Evolutionary conservation across 2,113 vertebrate genomes (phyloP).

Genomic region (Pseudopodoces humilis): DNA sequence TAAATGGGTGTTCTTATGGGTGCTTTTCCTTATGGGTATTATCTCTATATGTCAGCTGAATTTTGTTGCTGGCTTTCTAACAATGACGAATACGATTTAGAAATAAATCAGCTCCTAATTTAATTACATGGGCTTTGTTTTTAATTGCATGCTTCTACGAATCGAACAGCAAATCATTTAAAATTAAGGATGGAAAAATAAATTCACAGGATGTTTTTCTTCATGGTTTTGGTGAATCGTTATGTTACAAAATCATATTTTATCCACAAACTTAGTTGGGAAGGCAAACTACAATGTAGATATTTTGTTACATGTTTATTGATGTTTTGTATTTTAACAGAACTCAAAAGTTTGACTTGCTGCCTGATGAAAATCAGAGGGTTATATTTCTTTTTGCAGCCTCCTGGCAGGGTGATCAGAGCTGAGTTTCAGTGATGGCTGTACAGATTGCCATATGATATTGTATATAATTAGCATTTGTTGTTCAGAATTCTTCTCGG

Average conservation of each 20-base stretch:
- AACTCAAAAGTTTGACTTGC: neutral
- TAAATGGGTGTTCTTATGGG: neutral
- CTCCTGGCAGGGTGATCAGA: constrained; percentile 45
- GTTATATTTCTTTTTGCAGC: neutral
- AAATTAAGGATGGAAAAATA: neutral
- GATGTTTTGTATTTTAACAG: neutral
- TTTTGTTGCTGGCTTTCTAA: neutral
- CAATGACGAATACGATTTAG: neutral
- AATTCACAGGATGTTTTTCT: neutral
- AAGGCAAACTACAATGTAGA: neutral
- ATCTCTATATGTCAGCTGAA: neutral
- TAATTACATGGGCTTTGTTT: neutral
- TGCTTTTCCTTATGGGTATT: neutral
- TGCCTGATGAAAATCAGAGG: neutral
- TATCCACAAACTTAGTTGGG: neutral
- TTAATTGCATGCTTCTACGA: neutral
- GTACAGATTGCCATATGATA: constrained; percentile 40
- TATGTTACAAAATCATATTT: neutral
- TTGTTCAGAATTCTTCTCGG: constrained; percentile 15
- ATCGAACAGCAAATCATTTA: neutral
- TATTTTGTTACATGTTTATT: neutral
- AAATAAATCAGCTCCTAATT: neutral
- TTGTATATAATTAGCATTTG: constrained; percentile 53
- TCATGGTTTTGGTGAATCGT: neutral
- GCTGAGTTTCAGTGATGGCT: neutral